These are phyloP conservation scores for Propithecus coquereli DNA, from an alignment of 2,113 vertebrate species.

Conservation along the genomic window DNA sequence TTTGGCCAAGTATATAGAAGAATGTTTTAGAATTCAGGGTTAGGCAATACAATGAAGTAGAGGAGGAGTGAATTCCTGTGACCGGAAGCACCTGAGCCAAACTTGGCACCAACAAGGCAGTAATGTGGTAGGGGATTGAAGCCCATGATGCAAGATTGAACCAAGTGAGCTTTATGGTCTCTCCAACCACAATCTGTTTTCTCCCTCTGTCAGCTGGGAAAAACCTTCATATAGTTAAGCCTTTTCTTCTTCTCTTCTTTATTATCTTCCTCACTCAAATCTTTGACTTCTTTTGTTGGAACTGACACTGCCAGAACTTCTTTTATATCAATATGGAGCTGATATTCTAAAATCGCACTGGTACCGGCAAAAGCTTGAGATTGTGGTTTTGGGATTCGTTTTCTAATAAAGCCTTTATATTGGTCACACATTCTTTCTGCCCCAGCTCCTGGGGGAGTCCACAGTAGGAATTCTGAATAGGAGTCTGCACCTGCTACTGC, in stretches of 20 bases:
- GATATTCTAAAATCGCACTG: background rate
- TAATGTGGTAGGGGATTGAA: background rate
- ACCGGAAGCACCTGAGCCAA: background rate
- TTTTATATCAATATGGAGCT: background rate
- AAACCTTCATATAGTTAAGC: background rate
- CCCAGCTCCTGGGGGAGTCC: too few species aligned
- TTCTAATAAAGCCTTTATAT: background rate
- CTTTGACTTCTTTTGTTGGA: background rate
- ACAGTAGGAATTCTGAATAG: rapidly evolving
- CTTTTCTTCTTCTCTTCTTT: background rate
- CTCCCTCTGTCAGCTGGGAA: background rate
- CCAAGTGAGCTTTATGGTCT: background rate
- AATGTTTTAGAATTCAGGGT: background rate
- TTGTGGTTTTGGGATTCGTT: background rate
- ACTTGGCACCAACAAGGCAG: background rate
- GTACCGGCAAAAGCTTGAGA: background rate
- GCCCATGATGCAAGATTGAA: background rate
- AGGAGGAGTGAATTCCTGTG: background rate
- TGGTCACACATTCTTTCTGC: background rate
- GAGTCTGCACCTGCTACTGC: background rate
- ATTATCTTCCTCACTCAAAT: background rate
- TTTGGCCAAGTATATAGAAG: background rate
- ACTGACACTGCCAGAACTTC: background rate
- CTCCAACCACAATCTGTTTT: background rate
- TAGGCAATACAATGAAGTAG: background rate